phyloP scores from a whole-genome alignment of 2,888 invertebrate species.

The Stenotaenia linearis region DNA sequence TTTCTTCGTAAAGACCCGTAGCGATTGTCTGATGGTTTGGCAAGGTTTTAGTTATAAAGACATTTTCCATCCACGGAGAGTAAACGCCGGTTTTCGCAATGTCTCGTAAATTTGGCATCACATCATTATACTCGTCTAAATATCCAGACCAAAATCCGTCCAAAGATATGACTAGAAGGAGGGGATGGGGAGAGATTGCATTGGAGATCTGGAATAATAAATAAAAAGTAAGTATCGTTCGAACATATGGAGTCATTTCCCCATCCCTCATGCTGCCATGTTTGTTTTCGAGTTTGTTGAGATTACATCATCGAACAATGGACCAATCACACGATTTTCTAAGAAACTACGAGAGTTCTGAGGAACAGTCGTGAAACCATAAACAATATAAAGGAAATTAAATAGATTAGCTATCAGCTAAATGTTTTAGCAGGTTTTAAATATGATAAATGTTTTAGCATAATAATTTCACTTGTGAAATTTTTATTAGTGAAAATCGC shows the following conservation, averaged over 20 bases:
- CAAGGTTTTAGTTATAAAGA: conserved; percentile 35
- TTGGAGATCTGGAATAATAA: not conserved
- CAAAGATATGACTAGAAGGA: conserved; percentile 33
- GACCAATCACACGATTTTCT: too few relatives aligned
- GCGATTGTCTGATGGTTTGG: conserved; percentile 36
- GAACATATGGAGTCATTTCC: not conserved
- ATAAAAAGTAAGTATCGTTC: not conserved
- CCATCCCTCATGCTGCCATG: not conserved
- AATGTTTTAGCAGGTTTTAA: too few relatives aligned
- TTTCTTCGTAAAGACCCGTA: conserved; percentile 44
- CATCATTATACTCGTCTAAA: conserved; percentile 13
- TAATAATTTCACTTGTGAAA: too few relatives aligned
- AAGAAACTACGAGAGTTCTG: too few relatives aligned
- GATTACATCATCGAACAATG: not conserved
- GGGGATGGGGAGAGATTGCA: conserved; percentile 19
- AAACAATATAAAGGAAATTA: too few relatives aligned
- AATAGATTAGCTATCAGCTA: too few relatives aligned
- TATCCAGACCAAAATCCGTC: conserved; percentile 35
- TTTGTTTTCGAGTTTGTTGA: not conserved
- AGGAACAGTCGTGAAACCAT: too few relatives aligned
- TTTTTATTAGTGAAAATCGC: too few relatives aligned
- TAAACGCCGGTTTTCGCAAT: conserved; percentile 30
- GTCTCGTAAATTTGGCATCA: conserved; percentile 17
- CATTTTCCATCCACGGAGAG: conserved; percentile 31
- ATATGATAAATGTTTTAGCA: too few relatives aligned